phyloP scores from a whole-genome alignment of 2,888 invertebrate genomes.

The Cabera pusaria region DNA sequence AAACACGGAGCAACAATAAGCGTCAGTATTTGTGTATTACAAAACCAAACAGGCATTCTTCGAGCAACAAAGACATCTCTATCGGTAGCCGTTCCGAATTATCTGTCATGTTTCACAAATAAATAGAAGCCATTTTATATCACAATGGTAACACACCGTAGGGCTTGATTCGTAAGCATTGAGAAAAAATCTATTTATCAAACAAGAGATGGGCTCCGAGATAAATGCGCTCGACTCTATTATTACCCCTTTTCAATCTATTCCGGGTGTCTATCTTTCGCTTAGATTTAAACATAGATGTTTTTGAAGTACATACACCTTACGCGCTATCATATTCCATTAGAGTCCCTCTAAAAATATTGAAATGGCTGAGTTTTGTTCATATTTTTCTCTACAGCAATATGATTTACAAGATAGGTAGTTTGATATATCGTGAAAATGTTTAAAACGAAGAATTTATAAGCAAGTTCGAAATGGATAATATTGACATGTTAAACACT shows the following conservation, averaged over 20 bases:
- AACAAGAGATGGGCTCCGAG: conserved; percentile 71
- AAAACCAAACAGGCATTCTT: conserved; percentile 69
- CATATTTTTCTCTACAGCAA: no score
- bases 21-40: conserved; percentile 60
- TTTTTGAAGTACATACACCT: conserved; percentile 12
- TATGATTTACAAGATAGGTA: no score
- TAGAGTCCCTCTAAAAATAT: conserved; percentile 1
- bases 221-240: conserved; percentile 67
- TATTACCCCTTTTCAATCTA: conserved; percentile 73
- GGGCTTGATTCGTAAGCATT: conserved; percentile 61
- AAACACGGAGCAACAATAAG: conserved; percentile 68
- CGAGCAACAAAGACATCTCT: conserved; percentile 69
- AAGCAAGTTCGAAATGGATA: no score
- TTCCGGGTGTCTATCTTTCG: conserved; percentile 38
- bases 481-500: no score
- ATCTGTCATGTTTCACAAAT: conserved; percentile 77
- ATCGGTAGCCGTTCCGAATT: conserved; percentile 75
- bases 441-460: no score
- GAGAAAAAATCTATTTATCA: conserved; percentile 75
- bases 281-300: conserved; percentile 30
- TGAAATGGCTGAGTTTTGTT: neutral
- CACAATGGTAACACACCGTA: conserved; percentile 65
- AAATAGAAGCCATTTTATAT: conserved; percentile 74
- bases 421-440: no score
- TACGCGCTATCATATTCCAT: conserved; percentile 2